Percentiles rank a stretch among this genome's conserved stretches.
These are phyloP conservation scores for Poeciliopsis prolifica DNA, from an alignment of 2,113 vertebrate genomes.

Conservation along the genomic window DNA sequence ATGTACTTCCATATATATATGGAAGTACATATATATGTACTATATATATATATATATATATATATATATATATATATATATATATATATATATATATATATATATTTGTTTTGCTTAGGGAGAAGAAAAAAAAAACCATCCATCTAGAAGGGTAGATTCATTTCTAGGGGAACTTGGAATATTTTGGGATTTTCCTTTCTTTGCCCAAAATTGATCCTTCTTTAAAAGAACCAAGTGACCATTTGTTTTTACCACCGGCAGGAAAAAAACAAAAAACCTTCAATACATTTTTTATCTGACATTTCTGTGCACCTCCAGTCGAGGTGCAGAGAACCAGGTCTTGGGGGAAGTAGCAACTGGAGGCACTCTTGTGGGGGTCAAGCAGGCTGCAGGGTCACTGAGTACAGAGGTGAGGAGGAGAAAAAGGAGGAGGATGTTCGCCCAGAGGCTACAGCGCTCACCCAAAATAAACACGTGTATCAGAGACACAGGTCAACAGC, in stretches of 20 bases:
- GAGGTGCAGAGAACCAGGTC: background rate
- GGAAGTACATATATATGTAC: constrained; percentile 12
- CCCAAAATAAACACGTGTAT: constrained; percentile 46
- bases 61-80: constrained; percentile 17
- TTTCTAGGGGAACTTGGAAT: constrained; percentile 19
- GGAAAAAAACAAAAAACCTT: background rate
- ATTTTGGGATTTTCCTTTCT: constrained; percentile 8
- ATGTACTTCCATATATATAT: no score
- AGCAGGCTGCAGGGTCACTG: constrained; percentile 47
- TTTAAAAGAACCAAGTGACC: constrained; percentile 1
- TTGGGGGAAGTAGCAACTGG: constrained; percentile 26
- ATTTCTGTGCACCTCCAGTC: background rate
- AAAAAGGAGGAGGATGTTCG: constrained; percentile 22
- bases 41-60: constrained; percentile 14
- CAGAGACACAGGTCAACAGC: constrained; percentile 21
- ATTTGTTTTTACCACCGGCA: background rate
- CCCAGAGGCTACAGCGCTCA: constrained; percentile 43
- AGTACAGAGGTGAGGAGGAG: constrained; percentile 61
- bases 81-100: constrained; percentile 16
- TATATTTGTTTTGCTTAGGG: background rate
- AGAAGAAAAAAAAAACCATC: background rate
- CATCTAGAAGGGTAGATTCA: background rate
- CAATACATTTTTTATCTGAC: background rate
- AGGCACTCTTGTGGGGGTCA: constrained; percentile 36
- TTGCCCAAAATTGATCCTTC: background rate